phyloP scores from a whole-genome alignment of 2,888 invertebrate species.

The Ypsolopha scabrella region DNA sequence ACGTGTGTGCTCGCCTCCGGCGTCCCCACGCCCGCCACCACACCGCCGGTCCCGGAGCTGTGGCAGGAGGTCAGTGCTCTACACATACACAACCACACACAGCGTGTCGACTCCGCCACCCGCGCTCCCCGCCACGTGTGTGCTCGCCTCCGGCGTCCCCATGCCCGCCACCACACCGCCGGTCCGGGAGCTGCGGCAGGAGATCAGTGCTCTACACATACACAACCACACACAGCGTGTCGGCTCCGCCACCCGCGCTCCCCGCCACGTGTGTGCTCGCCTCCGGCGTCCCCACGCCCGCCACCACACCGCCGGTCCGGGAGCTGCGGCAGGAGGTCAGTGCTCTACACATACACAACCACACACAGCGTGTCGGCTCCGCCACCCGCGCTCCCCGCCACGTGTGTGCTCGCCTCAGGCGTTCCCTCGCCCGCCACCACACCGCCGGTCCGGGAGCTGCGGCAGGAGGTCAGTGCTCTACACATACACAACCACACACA shows the following conservation, averaged over 20 bases:
- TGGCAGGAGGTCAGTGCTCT: slow-evolving; percentile 84
- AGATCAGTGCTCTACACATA: no score
- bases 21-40: slow-evolving; percentile 20
- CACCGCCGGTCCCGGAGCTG: slow-evolving; percentile 74
- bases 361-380: slow-evolving; percentile 21
- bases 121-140: slow-evolving; percentile 19
- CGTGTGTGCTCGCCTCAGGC: slow-evolving; percentile 16
- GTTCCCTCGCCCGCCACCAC: slow-evolving; percentile 19
- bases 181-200: slow-evolving; percentile 50
- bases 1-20: slow-evolving; percentile 16
- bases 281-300: slow-evolving; percentile 21
- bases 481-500: no score
- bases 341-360: slow-evolving; percentile 66
- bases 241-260: slow-evolving; percentile 20
- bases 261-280: slow-evolving; percentile 6
- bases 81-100: no score
- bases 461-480: slow-evolving; percentile 84
- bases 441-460: slow-evolving; percentile 75
- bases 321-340: slow-evolving; percentile 86
- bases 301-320: slow-evolving; percentile 63
- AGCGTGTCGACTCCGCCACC: slow-evolving; percentile 26
- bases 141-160: slow-evolving; percentile 20
- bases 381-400: slow-evolving; percentile 15
- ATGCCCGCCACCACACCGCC: slow-evolving; percentile 46
- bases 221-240: slow-evolving; percentile 57